phyloP scores from a whole-genome alignment of 2,797 vertebrate species.

The Brotula barbata region DNA sequence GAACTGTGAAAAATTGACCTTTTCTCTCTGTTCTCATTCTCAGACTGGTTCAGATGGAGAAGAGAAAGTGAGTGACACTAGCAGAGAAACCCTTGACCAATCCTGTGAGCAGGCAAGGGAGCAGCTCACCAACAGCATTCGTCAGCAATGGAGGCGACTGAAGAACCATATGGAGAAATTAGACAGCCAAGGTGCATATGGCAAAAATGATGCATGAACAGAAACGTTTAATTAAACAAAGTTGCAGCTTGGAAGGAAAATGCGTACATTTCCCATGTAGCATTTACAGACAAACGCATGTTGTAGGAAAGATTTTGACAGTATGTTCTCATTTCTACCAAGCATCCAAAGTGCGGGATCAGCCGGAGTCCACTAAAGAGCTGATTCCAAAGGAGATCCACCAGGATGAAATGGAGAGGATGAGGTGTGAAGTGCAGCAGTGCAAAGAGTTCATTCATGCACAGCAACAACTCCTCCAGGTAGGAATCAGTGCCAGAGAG shows the following conservation, averaged over 20 bases:
- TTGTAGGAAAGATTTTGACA: background rate
- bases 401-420: constrained; percentile 87
- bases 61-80: constrained; percentile 82
- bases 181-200: constrained; percentile 87
- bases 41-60: constrained; percentile 86
- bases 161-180: constrained; percentile 93
- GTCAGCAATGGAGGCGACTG: constrained; percentile 94
- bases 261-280: too few relatives aligned
- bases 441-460: constrained; percentile 95
- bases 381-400: constrained; percentile 87
- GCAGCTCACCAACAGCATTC: constrained; percentile 95
- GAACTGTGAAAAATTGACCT: background rate
- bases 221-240: too few relatives aligned
- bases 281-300: too few relatives aligned
- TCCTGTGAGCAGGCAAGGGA: constrained; percentile 92
- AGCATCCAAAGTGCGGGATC: constrained; percentile 84
- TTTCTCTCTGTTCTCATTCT: constrained; percentile 11
- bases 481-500: constrained; percentile 51
- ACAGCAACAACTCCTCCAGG: constrained; percentile 94
- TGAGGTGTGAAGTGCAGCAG: constrained; percentile 90
- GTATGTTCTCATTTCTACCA: constrained; percentile 25
- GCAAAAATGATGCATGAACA: background rate
- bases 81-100: constrained; percentile 88
- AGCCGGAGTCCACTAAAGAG: constrained; percentile 77
- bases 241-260: too few relatives aligned